These are phyloP conservation scores for Ispidina picta DNA, from an alignment of 2,797 vertebrate genomes.

Conservation along the genomic window DNA sequence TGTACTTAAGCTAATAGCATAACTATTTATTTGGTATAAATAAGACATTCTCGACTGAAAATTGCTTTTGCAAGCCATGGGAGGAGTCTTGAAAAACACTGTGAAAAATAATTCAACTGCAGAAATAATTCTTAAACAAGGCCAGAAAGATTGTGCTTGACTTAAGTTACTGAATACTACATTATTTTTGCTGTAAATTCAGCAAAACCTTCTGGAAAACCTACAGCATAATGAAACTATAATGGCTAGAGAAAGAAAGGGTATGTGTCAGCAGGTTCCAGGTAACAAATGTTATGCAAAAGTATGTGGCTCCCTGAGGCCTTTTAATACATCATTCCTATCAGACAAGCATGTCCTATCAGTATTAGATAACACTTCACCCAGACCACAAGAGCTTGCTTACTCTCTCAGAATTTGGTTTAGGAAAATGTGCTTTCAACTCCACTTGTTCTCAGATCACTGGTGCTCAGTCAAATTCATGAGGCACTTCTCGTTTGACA, in stretches of 20 bases:
- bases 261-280: not conserved
- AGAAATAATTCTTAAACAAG: not conserved
- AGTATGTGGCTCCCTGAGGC: not conserved
- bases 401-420: not conserved
- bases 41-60: slow-evolving; percentile 12
- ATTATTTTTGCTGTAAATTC: not conserved
- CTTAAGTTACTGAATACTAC: not conserved
- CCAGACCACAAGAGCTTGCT: not conserved
- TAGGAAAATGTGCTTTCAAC: not conserved
- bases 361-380: not conserved
- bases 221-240: not conserved
- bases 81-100: not conserved
- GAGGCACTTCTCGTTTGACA: not conserved
- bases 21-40: slow-evolving; percentile 66
- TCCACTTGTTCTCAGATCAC: not conserved
- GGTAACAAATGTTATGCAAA: not conserved
- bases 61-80: not conserved
- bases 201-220: not conserved
- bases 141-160: not conserved
- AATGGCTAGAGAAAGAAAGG: not conserved
- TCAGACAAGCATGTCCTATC: not conserved
- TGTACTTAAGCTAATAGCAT: slow-evolving; percentile 60
- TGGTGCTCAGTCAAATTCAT: not conserved
- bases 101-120: not conserved
- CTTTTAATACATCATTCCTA: not conserved